phyloP scores from a whole-genome alignment of 2,888 invertebrate species.

The Chrysomela aeneicollis region DNA sequence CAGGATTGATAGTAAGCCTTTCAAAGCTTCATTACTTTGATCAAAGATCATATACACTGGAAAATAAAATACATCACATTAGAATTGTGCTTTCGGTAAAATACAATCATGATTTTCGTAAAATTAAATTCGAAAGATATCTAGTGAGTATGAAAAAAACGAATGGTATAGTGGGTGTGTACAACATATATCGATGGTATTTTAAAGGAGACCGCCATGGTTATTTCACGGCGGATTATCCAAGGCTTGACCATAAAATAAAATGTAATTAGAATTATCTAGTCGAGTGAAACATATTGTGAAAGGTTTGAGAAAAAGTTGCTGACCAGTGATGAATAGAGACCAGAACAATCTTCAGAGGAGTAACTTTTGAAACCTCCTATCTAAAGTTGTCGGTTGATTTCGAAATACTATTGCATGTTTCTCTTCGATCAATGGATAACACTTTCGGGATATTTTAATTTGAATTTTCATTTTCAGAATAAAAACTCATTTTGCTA shows the following conservation, averaged over 20 bases:
- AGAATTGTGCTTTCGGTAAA: background rate
- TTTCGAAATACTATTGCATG: too few species aligned
- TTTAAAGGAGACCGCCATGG: constrained; percentile 8
- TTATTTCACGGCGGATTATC: constrained; percentile 19
- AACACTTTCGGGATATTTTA: too few species aligned
- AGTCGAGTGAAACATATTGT: constrained; percentile 21
- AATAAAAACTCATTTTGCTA: too few species aligned
- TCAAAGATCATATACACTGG: too few species aligned
- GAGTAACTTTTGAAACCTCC: background rate
- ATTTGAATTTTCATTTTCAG: too few species aligned
- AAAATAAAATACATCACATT: too few species aligned
- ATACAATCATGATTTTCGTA: background rate
- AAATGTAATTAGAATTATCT: constrained; percentile 18
- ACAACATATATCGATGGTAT: constrained; percentile 1
- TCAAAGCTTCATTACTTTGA: too few species aligned
- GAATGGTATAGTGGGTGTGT: constrained; percentile 10
- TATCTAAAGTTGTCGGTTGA: too few species aligned
- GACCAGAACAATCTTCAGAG: background rate
- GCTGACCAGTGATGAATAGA: constrained; percentile 4
- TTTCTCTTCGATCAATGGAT: too few species aligned
- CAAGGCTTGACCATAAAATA: constrained; percentile 18
- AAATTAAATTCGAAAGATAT: background rate
- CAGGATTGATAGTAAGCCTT: too few species aligned
- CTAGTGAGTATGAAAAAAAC: background rate
- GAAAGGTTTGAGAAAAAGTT: constrained; percentile 4